Percentiles rank a stretch among this genome's conserved stretches.
Evolutionary conservation across 2,113 vertebrate species (phyloP).

Genomic region (Toxostoma redivivum): DNA sequence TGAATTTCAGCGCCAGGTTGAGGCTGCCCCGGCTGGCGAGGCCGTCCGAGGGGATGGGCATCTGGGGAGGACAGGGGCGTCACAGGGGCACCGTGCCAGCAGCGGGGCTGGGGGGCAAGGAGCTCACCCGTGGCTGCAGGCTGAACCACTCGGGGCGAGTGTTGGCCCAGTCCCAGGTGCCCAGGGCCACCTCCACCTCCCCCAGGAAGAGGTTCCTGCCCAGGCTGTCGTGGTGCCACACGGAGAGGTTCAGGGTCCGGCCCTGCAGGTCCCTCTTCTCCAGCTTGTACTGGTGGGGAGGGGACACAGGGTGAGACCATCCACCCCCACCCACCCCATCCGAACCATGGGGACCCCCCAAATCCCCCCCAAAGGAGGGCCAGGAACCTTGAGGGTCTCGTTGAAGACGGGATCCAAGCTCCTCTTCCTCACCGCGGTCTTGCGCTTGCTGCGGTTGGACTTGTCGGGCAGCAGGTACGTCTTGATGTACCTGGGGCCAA

Average conservation of each 20-base stretch:
- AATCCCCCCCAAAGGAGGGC: background rate
- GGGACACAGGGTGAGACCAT: background rate
- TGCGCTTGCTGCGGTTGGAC: slow-evolving; percentile 88
- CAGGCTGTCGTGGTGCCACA: slow-evolving; percentile 90
- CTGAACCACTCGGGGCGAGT: slow-evolving; percentile 79
- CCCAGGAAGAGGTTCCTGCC: slow-evolving; percentile 91
- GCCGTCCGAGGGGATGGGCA: slow-evolving; percentile 68
- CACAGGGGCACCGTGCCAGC: accelerated
- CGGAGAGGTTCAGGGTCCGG: slow-evolving; percentile 88
- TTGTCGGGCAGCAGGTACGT: slow-evolving; percentile 93
- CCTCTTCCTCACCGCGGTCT: slow-evolving; percentile 88
- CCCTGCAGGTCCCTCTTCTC: slow-evolving; percentile 78
- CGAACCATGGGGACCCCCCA: background rate
- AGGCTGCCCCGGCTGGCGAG: slow-evolving; percentile 81
- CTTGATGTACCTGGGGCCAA: slow-evolving; percentile 87
- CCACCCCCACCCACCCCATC: accelerated
- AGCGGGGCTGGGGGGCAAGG: background rate
- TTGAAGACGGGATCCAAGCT: slow-evolving; percentile 90
- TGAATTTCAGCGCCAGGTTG: slow-evolving; percentile 85
- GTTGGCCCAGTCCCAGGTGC: slow-evolving; percentile 87
- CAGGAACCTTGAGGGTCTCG: slow-evolving; percentile 83
- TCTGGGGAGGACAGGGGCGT: slow-evolving; percentile 49
- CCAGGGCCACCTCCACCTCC: slow-evolving; percentile 86
- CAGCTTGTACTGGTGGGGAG: slow-evolving; percentile 83
- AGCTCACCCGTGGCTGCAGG: slow-evolving; percentile 86